Evolutionary conservation across 2,113 vertebrate species (phyloP).

Genomic region (Leucosticte australis): DNA sequence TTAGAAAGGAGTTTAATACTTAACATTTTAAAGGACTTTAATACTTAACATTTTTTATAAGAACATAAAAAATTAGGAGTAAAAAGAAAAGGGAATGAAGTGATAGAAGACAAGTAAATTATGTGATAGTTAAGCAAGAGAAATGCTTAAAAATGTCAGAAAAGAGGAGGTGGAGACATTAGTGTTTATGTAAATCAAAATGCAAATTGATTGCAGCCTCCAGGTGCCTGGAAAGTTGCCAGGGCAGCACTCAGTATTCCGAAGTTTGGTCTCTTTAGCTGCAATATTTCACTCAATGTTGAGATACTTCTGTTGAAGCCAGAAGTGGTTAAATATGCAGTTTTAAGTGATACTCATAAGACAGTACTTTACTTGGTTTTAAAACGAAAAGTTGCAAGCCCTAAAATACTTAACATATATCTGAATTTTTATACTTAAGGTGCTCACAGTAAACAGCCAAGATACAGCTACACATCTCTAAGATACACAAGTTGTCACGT

Average conservation of each 20-base stretch:
- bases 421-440: background rate
- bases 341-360: background rate
- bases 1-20: background rate
- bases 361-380: background rate
- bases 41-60: background rate
- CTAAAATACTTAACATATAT: background rate
- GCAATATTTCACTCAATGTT: slow-evolving; percentile 48
- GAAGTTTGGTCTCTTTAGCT: slow-evolving; percentile 52
- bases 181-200: slow-evolving; percentile 68
- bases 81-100: slow-evolving; percentile 29
- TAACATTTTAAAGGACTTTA: background rate
- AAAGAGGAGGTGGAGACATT: slow-evolving; percentile 50
- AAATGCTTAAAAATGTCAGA: slow-evolving; percentile 61
- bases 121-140: slow-evolving; percentile 49
- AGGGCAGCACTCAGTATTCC: slow-evolving; percentile 55
- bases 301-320: background rate
- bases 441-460: background rate
- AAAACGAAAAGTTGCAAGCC: background rate
- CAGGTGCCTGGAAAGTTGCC: slow-evolving; percentile 63
- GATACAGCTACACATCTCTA: background rate
- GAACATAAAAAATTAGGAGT: background rate
- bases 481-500: background rate
- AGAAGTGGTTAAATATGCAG: background rate
- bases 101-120: slow-evolving; percentile 65
- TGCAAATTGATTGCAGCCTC: slow-evolving; percentile 49